Evolutionary conservation across 2,888 invertebrate genomes (phyloP), one percentile per base, ranked within the genome.

Genomic region (Diplazon laetatorius): DNA sequence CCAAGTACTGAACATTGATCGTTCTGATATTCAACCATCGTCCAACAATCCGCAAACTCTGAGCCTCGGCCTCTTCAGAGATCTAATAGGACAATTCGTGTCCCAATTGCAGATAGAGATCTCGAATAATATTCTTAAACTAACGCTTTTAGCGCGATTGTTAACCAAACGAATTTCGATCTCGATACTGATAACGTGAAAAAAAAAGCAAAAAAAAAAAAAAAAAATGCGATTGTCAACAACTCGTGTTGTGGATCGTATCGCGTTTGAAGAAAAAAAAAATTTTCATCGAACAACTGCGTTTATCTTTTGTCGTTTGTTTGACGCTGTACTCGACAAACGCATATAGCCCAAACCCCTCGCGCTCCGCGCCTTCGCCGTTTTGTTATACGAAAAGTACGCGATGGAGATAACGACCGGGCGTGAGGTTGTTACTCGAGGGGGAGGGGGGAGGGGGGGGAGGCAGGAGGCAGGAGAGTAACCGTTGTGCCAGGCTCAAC

Each of bases 391-490:
- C 25, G 65, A 69, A 57, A 48, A 74, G 55, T 37, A 57, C 63
- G 74, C 74, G 78, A 76, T 71, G 66, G 72, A 71, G 76, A 80
- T 82, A 82, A 80, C 72, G 78, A 73, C 69, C 62, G 62, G 48
- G 59, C 73, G 66, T 70, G 65, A 76, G 68, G 68, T 69, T 70
- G 66, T 81, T 76, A 59, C 76, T 65, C n/a, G n/a, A n/a, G n/a
- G n/a, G n/a, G n/a, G n/a, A n/a, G n/a, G n/a, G n/a, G n/a, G n/a
- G n/a, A n/a, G n/a, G n/a, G n/a, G n/a, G n/a, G n/a, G n/a, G n/a
- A n/a, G n/a, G n/a, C n/a, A n/a, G n/a, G n/a, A n/a, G 75, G 55
- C 30, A 60, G 74, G 46, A 30, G 62, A 60, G 77, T 52, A 66
- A 80, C 60, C 72, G 65, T 80, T 78, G n/a, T n/a, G 73, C 65